Percentiles rank a stretch among this genome's conserved stretches.
Conservation (phyloP, 2,113 vertebrate species). For the Campylomormyrus tamandua region DNA sequence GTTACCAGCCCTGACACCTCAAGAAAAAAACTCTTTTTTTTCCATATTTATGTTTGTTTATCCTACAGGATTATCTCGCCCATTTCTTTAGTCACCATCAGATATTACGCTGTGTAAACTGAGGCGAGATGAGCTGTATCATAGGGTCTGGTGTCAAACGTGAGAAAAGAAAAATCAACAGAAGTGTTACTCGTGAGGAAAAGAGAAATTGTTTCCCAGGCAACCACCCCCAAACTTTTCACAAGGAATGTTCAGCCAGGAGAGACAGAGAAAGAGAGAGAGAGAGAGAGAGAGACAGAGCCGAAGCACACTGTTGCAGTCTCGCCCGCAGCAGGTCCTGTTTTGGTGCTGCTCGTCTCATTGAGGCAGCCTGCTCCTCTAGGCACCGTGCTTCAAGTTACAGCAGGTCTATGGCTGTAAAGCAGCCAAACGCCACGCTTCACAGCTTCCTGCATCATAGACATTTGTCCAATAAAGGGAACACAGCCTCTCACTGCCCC, state of each 20-base stretch:
- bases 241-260: constrained; percentile 6
- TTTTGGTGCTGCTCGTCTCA: neutral
- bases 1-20: neutral
- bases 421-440: neutral
- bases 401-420: neutral
- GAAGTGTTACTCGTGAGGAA: neutral
- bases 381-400: neutral
- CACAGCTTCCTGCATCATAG: neutral
- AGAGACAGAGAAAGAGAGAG: neutral
- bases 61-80: neutral
- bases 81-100: neutral
- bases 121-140: neutral
- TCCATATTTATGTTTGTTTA: neutral
- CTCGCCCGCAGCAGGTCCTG: neutral
- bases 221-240: constrained; percentile 4
- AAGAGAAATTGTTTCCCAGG: neutral
- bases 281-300: neutral
- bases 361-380: neutral
- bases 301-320: neutral
- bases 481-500: neutral
- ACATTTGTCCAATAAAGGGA: neutral
- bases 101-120: neutral
- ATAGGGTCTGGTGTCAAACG: no score
- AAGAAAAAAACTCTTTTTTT: neutral
- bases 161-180: neutral